Percentiles rank a stretch among this genome's conserved stretches.
Conservation (phyloP, 2,113 vertebrate genomes). For the Thinocorus orbignyianus region DNA sequence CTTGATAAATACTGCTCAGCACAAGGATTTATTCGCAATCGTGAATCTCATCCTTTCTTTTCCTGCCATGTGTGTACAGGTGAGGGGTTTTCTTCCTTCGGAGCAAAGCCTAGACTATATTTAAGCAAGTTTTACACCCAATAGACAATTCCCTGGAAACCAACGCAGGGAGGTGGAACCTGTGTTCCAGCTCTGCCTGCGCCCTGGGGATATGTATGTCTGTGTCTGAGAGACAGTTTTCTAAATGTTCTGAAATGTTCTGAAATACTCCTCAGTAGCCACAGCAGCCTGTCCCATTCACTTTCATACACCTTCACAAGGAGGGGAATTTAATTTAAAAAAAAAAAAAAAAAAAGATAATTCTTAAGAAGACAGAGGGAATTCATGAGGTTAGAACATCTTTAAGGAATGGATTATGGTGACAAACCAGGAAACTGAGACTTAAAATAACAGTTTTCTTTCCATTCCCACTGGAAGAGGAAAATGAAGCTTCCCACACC, state of each 20-base stretch:
- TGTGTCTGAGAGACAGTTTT: background rate
- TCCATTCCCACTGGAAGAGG: background rate
- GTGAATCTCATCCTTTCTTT: background rate
- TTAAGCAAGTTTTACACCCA: background rate
- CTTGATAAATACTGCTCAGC: constrained; percentile 11
- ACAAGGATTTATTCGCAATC: background rate
- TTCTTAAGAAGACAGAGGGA: background rate
- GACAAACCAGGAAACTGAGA: background rate
- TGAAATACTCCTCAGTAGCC: background rate
- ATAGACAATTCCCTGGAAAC: background rate
- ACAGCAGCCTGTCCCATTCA: background rate
- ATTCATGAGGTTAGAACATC: background rate
- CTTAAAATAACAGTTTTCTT: background rate
- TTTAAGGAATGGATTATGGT: background rate
- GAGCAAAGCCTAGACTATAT: background rate
- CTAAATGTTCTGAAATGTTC: background rate
- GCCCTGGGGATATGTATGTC: background rate
- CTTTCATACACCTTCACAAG: background rate
- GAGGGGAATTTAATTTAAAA: background rate
- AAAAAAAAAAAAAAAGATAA: background rate
- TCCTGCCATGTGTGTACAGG: background rate
- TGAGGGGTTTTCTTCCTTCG: accelerated
- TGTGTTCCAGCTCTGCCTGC: background rate
- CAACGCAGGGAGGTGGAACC: background rate
- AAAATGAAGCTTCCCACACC: background rate